Evolutionary conservation across 2,113 vertebrate genomes (phyloP).

Genomic region (Xenopus borealis): DNA sequence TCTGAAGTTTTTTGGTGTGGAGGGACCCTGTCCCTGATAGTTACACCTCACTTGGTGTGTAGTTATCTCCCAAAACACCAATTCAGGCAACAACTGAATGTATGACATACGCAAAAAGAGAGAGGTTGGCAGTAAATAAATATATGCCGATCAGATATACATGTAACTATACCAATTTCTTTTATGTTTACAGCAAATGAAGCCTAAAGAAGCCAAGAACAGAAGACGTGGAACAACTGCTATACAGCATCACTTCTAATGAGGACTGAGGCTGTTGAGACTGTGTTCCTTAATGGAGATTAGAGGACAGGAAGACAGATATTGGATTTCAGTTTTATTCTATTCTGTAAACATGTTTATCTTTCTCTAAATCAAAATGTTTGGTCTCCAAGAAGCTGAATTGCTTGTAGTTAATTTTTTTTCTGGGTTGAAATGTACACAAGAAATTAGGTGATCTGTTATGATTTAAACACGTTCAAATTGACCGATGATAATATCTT

Average conservation of each 20-base stretch:
- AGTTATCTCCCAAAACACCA: too few relatives aligned
- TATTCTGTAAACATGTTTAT: constrained; percentile 53
- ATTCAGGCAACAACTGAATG: too few relatives aligned
- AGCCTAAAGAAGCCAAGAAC: constrained; percentile 54
- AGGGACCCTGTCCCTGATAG: too few relatives aligned
- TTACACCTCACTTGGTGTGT: too few relatives aligned
- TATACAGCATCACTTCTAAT: constrained; percentile 50
- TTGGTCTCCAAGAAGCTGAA: neutral
- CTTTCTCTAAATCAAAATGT: constrained; percentile 1
- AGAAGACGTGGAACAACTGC: constrained; percentile 48
- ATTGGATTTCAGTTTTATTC: constrained; percentile 65
- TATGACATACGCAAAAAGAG: too few relatives aligned
- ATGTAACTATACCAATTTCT: neutral
- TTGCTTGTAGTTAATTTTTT: constrained; percentile 30
- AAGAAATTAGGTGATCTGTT: neutral
- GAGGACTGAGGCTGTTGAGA: constrained; percentile 30
- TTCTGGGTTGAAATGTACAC: neutral
- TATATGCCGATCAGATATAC: too few relatives aligned
- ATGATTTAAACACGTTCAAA: constrained; percentile 7
- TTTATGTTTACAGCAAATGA: constrained; percentile 42
- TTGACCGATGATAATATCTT: constrained; percentile 1
- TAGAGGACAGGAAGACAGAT: constrained; percentile 44
- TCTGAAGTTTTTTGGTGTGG: too few relatives aligned
- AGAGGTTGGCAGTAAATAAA: too few relatives aligned
- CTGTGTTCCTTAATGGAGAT: constrained; percentile 46